phyloP scores from a whole-genome alignment of 2,888 invertebrate genomes.

The Steinernema carpocapsae region DNA sequence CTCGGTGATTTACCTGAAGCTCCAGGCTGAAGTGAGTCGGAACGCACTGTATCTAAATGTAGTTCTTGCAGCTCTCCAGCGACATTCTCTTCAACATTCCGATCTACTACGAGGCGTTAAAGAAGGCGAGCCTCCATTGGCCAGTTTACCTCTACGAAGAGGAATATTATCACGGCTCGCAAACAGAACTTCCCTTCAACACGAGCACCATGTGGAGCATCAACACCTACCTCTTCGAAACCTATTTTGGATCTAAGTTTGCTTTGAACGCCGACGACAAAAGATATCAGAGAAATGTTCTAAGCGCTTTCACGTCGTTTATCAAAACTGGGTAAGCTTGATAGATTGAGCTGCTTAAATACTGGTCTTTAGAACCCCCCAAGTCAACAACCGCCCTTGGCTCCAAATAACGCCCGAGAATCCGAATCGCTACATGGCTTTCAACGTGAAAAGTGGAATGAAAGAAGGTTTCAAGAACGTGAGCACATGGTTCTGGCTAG shows the following conservation, averaged over 20 bases:
- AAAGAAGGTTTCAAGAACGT: no score
- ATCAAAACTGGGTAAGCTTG: slow-evolving; percentile 5
- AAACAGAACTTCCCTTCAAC: neutral
- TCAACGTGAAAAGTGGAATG: no score
- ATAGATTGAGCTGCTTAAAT: no score
- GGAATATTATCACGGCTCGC: neutral
- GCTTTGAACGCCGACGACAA: neutral
- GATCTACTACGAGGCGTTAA: slow-evolving; percentile 3
- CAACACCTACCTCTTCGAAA: neutral
- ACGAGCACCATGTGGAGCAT: neutral
- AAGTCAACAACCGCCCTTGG: no score
- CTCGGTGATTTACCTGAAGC: neutral
- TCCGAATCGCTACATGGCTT: no score
- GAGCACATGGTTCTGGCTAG: no score
- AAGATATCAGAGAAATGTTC: neutral
- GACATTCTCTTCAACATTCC: slow-evolving; percentile 31
- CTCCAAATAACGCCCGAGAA: no score
- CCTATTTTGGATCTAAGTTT: neutral
- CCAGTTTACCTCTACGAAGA: slow-evolving; percentile 25
- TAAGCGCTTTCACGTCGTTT: neutral
- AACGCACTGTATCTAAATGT: neutral
- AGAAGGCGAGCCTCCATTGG: neutral
- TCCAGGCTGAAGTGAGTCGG: slow-evolving; percentile 9
- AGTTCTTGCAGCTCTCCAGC: neutral
- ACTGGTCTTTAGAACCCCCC: no score